Base-by-base conservation (phyloP, 2,797 vertebrate species). In the Gouania willdenowi region DNA sequence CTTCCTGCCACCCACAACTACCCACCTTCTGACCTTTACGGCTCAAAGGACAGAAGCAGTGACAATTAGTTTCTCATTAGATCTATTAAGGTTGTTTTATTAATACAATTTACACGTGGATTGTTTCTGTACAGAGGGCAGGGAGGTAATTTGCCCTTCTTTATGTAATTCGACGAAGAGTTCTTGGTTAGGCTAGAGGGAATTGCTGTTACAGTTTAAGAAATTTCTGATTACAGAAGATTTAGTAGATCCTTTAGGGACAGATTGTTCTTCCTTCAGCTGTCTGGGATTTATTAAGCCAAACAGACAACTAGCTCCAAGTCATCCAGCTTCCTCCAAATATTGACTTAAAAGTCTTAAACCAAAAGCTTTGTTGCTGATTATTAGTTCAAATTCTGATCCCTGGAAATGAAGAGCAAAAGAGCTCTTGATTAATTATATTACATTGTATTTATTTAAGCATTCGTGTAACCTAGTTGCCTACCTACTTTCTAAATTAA, bases 251-350 rank as follows among this genome's bases (percentile, higher is more conserved):
- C 60, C 73, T 65, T 44, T 69, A 51, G 61, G 68, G 59, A 60
- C 36, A 39, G 34, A 47, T 57, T 78, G 70, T 77, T 50, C 50
- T 46, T 66, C 51, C 60, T 79, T 71, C 71, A 70, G 53, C 44
- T 41, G 38, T 77, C 82, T 88, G 77, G 67, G 37, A 79, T 79
- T 71, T 54, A 86, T 88, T 86, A 83, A 58, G 34, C 41, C 12
- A 12, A 39, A 29, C 26, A 48, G 44, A 74, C 44, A 39, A 32
- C 12, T 36, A 44, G 47, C 60, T 55, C 46, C 36, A 41, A 48
- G 40, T 43, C 46, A 57, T 40, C 29, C 25, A 62, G 34, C 28
- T 35, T 43, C 33, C 53, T 49, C 58, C 29, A 49, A 45, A 53
- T 17, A 35, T 25, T 49, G 22, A 41, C 26, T 46, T 25, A 6